These are phyloP conservation scores for Mastomys natalensis DNA, from an alignment of 2,113 vertebrate species.

Conservation along the genomic window DNA sequence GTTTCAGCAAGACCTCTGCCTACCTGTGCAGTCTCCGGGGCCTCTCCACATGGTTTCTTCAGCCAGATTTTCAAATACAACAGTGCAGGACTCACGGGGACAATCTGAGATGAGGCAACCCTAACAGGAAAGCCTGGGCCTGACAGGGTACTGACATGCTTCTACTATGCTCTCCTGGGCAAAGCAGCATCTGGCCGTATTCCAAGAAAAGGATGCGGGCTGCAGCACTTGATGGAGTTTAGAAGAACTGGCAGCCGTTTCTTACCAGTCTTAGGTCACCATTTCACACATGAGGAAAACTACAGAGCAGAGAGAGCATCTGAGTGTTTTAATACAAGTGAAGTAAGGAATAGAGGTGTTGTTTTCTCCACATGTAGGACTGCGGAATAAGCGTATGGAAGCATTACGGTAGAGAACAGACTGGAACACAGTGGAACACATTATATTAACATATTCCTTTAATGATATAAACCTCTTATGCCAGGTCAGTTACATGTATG, in stretches of 20 bases:
- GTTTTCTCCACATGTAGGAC: not conserved
- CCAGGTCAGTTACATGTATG: not conserved
- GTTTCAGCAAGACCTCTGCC: not conserved
- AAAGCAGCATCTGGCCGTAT: not conserved
- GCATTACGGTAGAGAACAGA: conserved; percentile 29
- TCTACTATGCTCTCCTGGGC: not conserved
- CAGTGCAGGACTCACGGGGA: not conserved
- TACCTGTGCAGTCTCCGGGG: not conserved
- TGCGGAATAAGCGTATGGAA: conserved; percentile 30
- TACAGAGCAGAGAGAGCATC: not conserved
- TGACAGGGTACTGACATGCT: not conserved
- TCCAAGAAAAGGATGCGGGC: not conserved
- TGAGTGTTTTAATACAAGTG: conserved; percentile 34
- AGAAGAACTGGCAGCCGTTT: not conserved
- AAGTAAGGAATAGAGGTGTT: not conserved
- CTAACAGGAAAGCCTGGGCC: not conserved
- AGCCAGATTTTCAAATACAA: conserved; percentile 21
- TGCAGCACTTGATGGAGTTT: not conserved
- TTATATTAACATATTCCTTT: conserved; percentile 32
- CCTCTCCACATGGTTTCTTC: not conserved
- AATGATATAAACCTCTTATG: conserved; percentile 20
- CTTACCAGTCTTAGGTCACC: not conserved
- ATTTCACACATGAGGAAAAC: conserved; percentile 46
- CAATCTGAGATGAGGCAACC: not conserved
- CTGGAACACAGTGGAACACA: not conserved